Evolutionary conservation across 2,797 vertebrate species (phyloP), one percentile per base, ranked within the genome.

Genomic region (Xerus rutilus): DNA sequence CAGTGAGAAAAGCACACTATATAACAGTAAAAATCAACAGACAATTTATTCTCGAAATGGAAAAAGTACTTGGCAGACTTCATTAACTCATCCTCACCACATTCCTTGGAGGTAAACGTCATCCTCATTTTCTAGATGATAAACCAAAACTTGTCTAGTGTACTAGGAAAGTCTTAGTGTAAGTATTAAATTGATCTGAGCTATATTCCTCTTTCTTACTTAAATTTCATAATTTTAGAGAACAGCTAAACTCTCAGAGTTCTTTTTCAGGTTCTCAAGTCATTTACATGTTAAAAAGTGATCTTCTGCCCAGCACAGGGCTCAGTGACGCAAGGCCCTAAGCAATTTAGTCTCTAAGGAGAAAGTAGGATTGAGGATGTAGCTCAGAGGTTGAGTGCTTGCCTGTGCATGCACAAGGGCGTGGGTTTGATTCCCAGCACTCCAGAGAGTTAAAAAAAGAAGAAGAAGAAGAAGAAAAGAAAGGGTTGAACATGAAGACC

Each of bases 21-120:
- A 47, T 76, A 86, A 79, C n/a, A 88, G 69, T 70, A 93, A 82
- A 92, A 92, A 78, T 65, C 43, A 92, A 91, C 67, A 69, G 72
- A 77, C 69, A 88, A 79, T 95, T 93, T 72, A 92, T 59, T 59
- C 43, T 89, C 45, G 30, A 89, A 86, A 88, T 94, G 83, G 88
- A 94, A 96, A 94, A 93, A 69, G 39, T 54, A 52, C 49, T 86
- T 96, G 85, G 65, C 57, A 97, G 78, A 35, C 45, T 52, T 93
- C 88, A 74, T 83, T 92, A 74, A 97, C 87, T 92, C 85, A 86
- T 86, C 52, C 84, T 93, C 17, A 39, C 39, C 45, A 91, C 74
- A 83, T 95, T 92, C 85, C 45, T 83, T 52, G 30, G 57, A 95
- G 65, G 25, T 92, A 67, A 88, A 39, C 43, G 0, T 72, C 47